A percentile compares a stretch with the other conserved stretches of the same genome.
These are phyloP conservation scores for Porites divaricata DNA, from an alignment of 92 coral and sea anemone species.

Conservation along the genomic window DNA sequence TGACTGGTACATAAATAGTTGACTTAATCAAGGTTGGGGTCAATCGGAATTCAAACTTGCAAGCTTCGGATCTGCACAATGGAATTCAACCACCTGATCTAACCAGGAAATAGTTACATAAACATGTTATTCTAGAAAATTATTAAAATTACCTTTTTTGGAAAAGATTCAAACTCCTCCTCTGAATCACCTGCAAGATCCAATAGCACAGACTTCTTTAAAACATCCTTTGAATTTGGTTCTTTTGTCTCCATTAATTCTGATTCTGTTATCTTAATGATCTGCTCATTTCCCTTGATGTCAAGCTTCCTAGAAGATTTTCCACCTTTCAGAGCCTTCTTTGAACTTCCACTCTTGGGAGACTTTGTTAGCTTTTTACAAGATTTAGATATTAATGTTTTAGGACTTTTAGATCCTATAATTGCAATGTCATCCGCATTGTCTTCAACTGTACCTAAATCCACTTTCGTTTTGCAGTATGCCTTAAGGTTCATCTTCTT, in stretches of 20 bases:
- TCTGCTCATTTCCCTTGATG: background rate
- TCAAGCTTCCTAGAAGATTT: conserved; percentile 5
- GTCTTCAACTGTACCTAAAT: background rate
- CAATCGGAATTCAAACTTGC: too few species aligned
- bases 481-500: background rate
- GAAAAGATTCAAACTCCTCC: conserved; percentile 1
- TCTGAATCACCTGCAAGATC: conserved; percentile 1
- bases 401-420: background rate
- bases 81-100: too few species aligned
- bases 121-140: too few species aligned
- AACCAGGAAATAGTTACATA: too few species aligned
- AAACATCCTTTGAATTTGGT: conserved; percentile 5
- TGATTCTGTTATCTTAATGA: background rate
- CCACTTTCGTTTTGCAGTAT: background rate
- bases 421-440: background rate
- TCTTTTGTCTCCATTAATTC: conserved; percentile 9
- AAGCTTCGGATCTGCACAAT: too few species aligned
- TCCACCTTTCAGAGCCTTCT: background rate
- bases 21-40: too few species aligned
- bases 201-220: background rate
- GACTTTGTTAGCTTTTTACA: conserved; percentile 16
- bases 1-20: too few species aligned
- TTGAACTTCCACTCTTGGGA: conserved; percentile 3
- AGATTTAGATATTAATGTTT: background rate
- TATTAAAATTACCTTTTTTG: conserved; percentile 5